Base-by-base conservation (phyloP, 2,888 invertebrate genomes). In the Lepidochitona cinerea region DNA sequence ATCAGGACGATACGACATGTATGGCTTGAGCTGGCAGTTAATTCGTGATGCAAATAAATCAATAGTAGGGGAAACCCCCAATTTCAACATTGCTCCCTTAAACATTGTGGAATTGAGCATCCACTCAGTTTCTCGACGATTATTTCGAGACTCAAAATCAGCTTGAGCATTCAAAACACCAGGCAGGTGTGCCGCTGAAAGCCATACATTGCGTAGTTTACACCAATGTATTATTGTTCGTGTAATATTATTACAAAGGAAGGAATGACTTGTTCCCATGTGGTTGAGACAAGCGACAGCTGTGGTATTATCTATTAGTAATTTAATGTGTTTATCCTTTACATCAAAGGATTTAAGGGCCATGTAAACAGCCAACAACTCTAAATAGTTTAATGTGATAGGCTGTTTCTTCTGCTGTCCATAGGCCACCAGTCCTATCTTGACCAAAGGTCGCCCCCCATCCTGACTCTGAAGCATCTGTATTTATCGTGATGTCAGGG, bases 11-110 rank as follows among this genome's bases (percentile, higher is more conserved):
- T 67, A 72, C 7, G 72, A 35, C 18, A 33, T 32, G 41, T 66
- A 71, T 32, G 23, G 35, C 32, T 37, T 37, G n/a, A 67, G 7
- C 37, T 72, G 67, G 35, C 29, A 35, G 35, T 72, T 72, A n/a
- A 54, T 29, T 52, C 68, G 49, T 6, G 68, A 68, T 33, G 72
- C 72, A 72, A 72, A 72, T 35, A 72, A 37, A 52, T 72, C 72
- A 52, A 72, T 52, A 29, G 49, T 52, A 2, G 41, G 53, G 23
- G 18, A 33, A 6, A 70, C 54, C 23, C 23, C 26, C n/a, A 72
- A 33, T 41, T 14, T 35, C 3, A 26, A n/a, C 52, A 75, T 36
- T 7, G 18, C 23, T 37, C 18, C 18, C 37, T 64, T 29, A 32
- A 41, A 71, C 26, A 71, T 37, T 18, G 37, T 36, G 18, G 23